Conservation (phyloP, 2,888 invertebrate genomes). For the Nymphalis polychloros region DNA sequence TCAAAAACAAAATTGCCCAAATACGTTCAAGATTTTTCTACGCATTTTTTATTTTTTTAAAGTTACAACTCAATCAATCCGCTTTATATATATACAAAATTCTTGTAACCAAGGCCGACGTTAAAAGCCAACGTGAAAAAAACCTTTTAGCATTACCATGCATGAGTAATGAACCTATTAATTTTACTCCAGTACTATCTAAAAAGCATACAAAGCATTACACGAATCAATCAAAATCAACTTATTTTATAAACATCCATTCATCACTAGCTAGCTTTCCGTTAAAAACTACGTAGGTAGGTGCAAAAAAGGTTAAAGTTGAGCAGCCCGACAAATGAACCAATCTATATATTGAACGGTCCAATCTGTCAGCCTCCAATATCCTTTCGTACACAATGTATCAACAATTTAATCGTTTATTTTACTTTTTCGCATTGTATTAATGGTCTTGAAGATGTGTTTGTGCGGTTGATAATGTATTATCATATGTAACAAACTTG, state of each 20-base stretch:
- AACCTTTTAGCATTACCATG: slow-evolving; percentile 10
- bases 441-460: no score
- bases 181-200: slow-evolving; percentile 2
- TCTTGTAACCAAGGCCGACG: not conserved
- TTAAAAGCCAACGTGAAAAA: slow-evolving; percentile 7
- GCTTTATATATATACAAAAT: not conserved
- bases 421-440: not conserved
- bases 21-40: no score
- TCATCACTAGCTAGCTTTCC: slow-evolving; percentile 12
- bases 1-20: no score
- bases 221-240: slow-evolving; percentile 20
- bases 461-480: no score
- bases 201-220: slow-evolving; percentile 6
- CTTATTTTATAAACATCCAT: slow-evolving; percentile 10
- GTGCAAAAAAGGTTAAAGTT: slow-evolving; percentile 18
- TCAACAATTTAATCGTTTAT: slow-evolving; percentile 5
- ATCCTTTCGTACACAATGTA: slow-evolving; percentile 19
- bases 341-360: slow-evolving; percentile 31
- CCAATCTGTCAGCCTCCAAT: slow-evolving; percentile 25
- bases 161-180: slow-evolving; percentile 20
- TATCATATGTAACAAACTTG: no score
- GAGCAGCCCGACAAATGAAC: slow-evolving; percentile 32
- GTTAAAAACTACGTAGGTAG: slow-evolving; percentile 20
- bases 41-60: no score
- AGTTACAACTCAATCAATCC: no score